Base-by-base conservation (phyloP, 2,888 invertebrate species). In the Omphaloscelis lunosa region DNA sequence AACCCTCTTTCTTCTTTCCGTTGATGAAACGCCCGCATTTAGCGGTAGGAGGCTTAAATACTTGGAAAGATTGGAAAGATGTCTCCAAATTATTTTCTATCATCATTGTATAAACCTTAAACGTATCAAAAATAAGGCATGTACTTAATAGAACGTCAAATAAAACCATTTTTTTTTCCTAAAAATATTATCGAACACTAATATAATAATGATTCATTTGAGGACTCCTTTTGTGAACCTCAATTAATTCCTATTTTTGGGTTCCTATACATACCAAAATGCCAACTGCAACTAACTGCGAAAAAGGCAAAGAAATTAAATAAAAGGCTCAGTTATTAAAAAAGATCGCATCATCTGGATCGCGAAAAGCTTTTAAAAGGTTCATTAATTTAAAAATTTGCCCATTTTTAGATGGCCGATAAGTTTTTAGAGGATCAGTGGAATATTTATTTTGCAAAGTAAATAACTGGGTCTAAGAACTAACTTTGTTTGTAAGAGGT, bases 11-110 rank as follows among this genome's bases (percentile, higher is more conserved):
- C 41, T 68, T 75, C 41, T 15, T n/a, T 29, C 51, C n/a, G 51
- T 70, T 82, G 70, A 81, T 68, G 77, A 74, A 74, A 79, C 6
- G 51, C 79, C 67, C 62, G 67, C 39, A 79, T 80, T 79, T 62
- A 41, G 17, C 17, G 45, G 48, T 1, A 53, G 65, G n/a, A 53
- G 17, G 27, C 0, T 65, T n/a, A 27, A 45, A 45, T 65, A 45
- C 51, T n/a, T 72, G 8, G 23, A 1, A 45, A 41, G 1, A 12
- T n/a, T 72, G 8, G 23, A 1, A 45, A 41, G 1, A 12, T 23
- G 5, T 39, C 27, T 39, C 1, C 0, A 5, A 62, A 51, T 27
- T 34, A 20, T 70, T 39, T 68, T 62, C 29, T 34, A 17, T 53
- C 7, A 29, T n/a, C 6, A 51, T 59, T 39, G 39, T 39, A 41